A percentile compares a stretch with the other conserved stretches of the same genome.
These are phyloP conservation scores for Semibalanus balanoides DNA, from an alignment of 1,140 invertebrate species.

Conservation along the genomic window DNA sequence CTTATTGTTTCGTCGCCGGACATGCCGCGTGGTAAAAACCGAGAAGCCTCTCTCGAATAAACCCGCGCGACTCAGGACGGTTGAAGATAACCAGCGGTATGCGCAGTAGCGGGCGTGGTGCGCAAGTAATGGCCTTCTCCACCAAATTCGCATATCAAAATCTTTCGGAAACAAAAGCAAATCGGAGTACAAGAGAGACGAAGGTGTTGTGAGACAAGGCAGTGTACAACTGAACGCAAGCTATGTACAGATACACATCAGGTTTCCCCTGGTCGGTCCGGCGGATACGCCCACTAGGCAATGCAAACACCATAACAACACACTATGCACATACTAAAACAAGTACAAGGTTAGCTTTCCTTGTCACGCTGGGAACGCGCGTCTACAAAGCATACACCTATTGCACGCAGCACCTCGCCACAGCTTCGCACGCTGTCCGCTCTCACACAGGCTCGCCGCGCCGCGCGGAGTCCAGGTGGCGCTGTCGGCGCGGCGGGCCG, in stretches of 20 bases:
- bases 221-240: too few species aligned
- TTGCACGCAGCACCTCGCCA: not conserved
- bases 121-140: too few species aligned
- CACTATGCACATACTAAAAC: not conserved
- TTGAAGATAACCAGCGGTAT: too few species aligned
- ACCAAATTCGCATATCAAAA: not conserved
- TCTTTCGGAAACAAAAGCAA: not conserved
- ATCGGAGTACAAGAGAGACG: not conserved
- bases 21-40: not conserved
- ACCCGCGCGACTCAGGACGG: too few species aligned
- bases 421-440: not conserved
- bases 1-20: not conserved
- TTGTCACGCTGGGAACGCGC: not conserved
- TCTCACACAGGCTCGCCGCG: not conserved
- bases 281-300: too few species aligned
- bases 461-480: too few species aligned
- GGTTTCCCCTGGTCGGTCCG: too few species aligned
- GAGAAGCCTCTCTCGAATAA: too few species aligned
- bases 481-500: not conserved
- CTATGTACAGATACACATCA: too few species aligned
- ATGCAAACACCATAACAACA: not conserved
- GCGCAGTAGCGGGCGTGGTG: not conserved
- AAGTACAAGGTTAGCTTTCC: not conserved
- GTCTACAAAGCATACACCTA: not conserved
- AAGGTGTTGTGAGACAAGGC: too few species aligned